Base-by-base conservation (phyloP, 37 sponge, comb jelly and placozoan genomes). In the Hexactinellida sp. region DNA sequence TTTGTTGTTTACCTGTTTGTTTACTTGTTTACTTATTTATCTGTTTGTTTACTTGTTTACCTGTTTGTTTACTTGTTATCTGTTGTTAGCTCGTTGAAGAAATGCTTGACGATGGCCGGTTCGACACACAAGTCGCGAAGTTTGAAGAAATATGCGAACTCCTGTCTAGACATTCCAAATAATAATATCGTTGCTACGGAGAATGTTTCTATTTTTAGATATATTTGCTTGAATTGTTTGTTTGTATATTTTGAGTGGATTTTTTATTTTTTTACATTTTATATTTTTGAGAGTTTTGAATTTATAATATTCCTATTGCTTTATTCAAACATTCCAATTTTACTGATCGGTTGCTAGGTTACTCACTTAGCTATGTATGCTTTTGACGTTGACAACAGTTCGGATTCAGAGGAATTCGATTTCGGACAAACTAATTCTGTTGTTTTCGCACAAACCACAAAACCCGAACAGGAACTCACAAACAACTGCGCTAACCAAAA, bases 81-180 rank as follows among this genome's bases (percentile, higher is more conserved):
- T 10, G 3, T 63, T 3, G 3, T 63, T 63, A 63, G 76, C 76
- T 63, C 5, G 28, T 63, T 10, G 76, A 63, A n/a, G 76, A 63
- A 23, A 63, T 63, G 76, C 76, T 63, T 10, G 76, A 63, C 13
- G 76, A 63, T 63, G 76, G 76, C 25, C 3, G 76, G 76, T 63
- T 25, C 30, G 76, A 63, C 13, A 7, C 3, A 63, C 76, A 63
- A n/a, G 76, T 63, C 76, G 21, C 76, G 5, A 63, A 63, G 76
- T 63, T 63, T n/a, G 76, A 63, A 23, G 76, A 63, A 63, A 63
- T 63, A 25, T 63, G 76, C 30, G 76, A 63, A 25, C 76, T 63
- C 76, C 76, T 63, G 5, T 63, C 76, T 23, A 63, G 30, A n/a
- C 76, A 63, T 63, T 63, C 76, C 76, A 63, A 63, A 7, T 7